phyloP scores from a whole-genome alignment of 2,888 invertebrate genomes.

The Sinhomidia bicolor region DNA sequence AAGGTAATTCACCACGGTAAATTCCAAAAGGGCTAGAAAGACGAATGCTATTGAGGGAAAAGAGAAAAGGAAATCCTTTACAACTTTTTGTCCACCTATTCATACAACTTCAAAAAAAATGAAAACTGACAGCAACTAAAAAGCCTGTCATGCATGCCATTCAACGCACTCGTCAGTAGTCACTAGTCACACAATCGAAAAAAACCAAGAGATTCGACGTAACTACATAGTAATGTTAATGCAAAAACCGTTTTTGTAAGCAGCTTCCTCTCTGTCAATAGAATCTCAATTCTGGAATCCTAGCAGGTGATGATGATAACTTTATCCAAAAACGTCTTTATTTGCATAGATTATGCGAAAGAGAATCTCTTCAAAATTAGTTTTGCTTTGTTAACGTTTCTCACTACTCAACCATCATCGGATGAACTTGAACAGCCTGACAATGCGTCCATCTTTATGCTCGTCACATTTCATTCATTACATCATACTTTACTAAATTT shows the following conservation, averaged over 20 bases:
- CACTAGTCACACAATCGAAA: not conserved
- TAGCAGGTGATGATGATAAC: no score
- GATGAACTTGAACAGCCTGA: no score
- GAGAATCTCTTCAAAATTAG: not conserved
- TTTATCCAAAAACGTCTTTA: no score
- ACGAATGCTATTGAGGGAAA: constrained; percentile 82
- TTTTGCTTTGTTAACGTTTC: not conserved
- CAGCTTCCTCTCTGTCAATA: no score
- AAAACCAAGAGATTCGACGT: not conserved
- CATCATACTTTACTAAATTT: no score
- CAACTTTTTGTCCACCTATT: not conserved
- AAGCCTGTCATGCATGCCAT: no score
- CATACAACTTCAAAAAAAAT: not conserved
- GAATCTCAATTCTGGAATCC: no score
- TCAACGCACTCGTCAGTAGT: not conserved
- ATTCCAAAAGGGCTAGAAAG: constrained; percentile 83
- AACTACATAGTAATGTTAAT: not conserved
- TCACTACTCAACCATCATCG: no score
- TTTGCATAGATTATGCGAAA: constrained; percentile 14
- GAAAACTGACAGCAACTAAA: no score
- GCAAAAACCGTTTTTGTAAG: not conserved
- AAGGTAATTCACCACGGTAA: constrained; percentile 83
- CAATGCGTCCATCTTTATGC: no score
- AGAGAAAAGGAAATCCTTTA: not conserved
- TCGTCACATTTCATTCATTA: no score